Evolutionary conservation across 2,113 vertebrate species (phyloP).

Genomic region (Tapirus terrestris): DNA sequence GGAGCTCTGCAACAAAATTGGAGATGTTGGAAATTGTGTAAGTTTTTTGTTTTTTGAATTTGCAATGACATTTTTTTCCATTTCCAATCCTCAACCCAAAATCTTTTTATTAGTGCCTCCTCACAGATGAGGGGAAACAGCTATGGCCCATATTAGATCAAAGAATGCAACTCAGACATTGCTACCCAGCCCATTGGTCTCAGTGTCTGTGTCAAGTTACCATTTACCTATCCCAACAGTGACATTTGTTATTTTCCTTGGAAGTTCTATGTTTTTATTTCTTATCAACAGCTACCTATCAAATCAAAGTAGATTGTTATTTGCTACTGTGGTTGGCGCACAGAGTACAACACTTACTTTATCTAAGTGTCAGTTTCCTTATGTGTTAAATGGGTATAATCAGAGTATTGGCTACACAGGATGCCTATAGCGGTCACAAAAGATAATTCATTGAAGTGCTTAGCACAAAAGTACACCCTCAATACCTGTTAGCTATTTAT

Average conservation of each 20-base stretch:
- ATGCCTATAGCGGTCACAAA: too few species aligned
- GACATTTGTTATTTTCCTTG: background rate
- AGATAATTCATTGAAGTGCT: background rate
- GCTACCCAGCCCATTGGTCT: background rate
- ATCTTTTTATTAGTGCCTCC: background rate
- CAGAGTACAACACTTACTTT: background rate
- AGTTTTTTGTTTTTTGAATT: conserved; percentile 21
- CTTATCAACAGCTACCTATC: background rate
- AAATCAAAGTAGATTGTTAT: background rate
- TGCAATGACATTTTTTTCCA: background rate
- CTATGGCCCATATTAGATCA: too few species aligned
- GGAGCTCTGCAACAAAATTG: background rate
- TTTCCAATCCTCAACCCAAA: background rate
- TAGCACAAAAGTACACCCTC: background rate
- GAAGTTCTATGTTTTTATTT: background rate
- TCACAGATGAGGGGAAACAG: background rate
- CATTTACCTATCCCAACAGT: background rate
- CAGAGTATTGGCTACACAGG: background rate
- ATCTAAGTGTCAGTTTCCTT: background rate
- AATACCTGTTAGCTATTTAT: background rate
- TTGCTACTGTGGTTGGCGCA: background rate
- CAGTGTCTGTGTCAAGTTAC: background rate
- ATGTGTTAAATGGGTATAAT: background rate
- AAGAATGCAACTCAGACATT: background rate
- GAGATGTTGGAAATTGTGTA: conserved; percentile 36